Conservation (phyloP, 2,797 vertebrate species). For the Petrocephalus schoutedeni region DNA sequence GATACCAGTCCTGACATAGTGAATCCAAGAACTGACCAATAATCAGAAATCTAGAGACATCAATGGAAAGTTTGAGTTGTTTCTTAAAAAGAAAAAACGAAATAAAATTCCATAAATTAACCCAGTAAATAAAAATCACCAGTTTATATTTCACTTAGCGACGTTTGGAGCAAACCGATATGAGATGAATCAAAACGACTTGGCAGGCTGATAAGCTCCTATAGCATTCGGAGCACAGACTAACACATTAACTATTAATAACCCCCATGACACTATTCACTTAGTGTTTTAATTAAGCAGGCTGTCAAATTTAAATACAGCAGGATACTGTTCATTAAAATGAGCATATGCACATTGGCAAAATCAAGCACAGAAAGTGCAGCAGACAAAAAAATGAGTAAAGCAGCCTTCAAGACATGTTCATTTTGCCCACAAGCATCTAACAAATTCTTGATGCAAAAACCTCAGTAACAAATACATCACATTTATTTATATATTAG, state of each 20-base stretch:
- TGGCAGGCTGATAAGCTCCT: background rate
- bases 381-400: background rate
- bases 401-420: background rate
- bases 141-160: background rate
- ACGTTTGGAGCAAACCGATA: background rate
- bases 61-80: background rate
- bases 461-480: background rate
- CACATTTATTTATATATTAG: background rate
- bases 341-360: background rate
- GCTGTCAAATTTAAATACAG: slow-evolving; percentile 4
- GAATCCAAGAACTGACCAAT: background rate
- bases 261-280: background rate
- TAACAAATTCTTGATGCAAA: no score
- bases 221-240: background rate
- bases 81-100: background rate
- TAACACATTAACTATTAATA: background rate
- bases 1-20: background rate
- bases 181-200: background rate
- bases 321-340: background rate
- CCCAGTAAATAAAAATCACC: background rate
- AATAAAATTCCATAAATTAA: background rate
- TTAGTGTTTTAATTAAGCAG: background rate
- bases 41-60: background rate
- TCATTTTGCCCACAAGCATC: no score
- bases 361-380: background rate